A percentile compares a stretch with the other conserved stretches of the same genome.
Evolutionary conservation across 1,140 invertebrate species (phyloP).

Genomic region (Camponotus pennsylvanicus): DNA sequence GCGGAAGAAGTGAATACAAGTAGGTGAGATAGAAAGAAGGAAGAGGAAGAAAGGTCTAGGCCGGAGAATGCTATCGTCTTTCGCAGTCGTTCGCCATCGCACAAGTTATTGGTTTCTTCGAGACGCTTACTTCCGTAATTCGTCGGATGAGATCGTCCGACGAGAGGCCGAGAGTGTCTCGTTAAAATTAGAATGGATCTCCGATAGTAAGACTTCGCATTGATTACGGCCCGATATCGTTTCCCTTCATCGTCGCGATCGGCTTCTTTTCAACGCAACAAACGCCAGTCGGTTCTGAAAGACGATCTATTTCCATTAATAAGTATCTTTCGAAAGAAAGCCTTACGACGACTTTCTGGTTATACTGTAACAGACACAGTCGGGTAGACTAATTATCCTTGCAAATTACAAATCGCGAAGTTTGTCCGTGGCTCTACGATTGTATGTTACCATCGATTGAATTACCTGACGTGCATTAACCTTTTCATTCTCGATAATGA

Average conservation of each 20-base stretch:
- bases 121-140: slow-evolving; percentile 74
- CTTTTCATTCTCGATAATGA: background rate
- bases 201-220: slow-evolving; percentile 44
- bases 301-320: slow-evolving; percentile 22
- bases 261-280: slow-evolving; percentile 20
- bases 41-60: background rate
- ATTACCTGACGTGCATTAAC: slow-evolving; percentile 1
- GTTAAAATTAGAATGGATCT: slow-evolving; percentile 66
- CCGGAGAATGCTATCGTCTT: slow-evolving; percentile 62
- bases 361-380: background rate
- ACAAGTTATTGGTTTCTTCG: slow-evolving; percentile 73
- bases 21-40: no score
- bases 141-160: slow-evolving; percentile 62
- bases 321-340: slow-evolving; percentile 1
- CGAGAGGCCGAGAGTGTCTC: slow-evolving; percentile 59
- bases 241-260: background rate
- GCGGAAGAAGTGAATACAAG: no score
- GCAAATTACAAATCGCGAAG: background rate
- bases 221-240: slow-evolving; percentile 46
- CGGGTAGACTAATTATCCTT: background rate
- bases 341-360: background rate
- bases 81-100: slow-evolving; percentile 52
- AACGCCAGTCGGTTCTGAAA: background rate
- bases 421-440: background rate
- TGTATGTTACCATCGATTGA: background rate